Conservation (phyloP, 2,888 invertebrate genomes). For the Dasypogon diadema region DNA sequence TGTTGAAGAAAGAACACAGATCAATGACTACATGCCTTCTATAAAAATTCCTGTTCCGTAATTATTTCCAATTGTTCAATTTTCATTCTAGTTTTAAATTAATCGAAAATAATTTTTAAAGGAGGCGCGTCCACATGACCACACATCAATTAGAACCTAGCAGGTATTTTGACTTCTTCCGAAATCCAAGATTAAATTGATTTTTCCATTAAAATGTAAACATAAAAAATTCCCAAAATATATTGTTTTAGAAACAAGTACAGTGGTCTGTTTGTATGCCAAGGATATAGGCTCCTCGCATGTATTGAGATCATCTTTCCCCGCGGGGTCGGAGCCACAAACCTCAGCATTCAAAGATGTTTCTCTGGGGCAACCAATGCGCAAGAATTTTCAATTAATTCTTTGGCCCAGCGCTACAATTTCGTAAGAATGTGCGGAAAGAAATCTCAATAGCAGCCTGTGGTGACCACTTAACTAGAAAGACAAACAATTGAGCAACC, state of each 20-base stretch:
- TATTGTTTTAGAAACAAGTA: background rate
- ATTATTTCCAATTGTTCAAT: background rate
- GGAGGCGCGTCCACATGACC: background rate
- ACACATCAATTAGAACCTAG: background rate
- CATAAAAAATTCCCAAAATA: background rate
- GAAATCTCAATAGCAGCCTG: too few species aligned
- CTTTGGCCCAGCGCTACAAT: too few species aligned
- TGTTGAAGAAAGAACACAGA: background rate
- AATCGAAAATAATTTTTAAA: background rate
- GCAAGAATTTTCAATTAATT: too few species aligned
- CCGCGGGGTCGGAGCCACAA: too few species aligned
- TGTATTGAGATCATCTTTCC: too few species aligned
- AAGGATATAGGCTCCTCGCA: too few species aligned
- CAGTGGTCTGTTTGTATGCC: too few species aligned
- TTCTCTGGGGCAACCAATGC: too few species aligned
- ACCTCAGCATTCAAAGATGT: too few species aligned
- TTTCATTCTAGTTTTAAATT: background rate
- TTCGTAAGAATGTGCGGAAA: too few species aligned
- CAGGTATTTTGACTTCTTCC: conserved; percentile 1
- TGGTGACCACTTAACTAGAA: too few species aligned
- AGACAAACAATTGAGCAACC: too few species aligned
- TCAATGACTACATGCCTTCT: background rate
- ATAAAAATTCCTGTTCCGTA: background rate
- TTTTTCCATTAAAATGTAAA: background rate
- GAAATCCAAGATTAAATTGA: background rate